Conservation (phyloP, 2,888 invertebrate genomes). For the Dione juno region DNA sequence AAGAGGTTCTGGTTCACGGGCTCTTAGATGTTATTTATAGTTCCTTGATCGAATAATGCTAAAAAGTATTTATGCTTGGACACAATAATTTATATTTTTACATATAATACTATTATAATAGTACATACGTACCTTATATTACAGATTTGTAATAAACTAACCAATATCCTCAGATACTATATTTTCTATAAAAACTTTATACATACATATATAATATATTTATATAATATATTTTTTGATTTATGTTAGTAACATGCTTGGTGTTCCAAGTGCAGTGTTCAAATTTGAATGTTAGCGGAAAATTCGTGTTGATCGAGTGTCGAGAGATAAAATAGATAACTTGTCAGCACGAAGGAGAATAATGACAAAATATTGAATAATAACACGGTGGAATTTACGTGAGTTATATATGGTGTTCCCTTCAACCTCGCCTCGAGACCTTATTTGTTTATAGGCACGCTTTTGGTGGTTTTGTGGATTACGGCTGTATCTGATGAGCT, state of each 20-base stretch:
- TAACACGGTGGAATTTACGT: slow-evolving; percentile 20
- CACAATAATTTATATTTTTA: too few species aligned
- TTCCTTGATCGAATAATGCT: too few species aligned
- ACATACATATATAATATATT: background rate
- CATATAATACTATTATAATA: too few species aligned
- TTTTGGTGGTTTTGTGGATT: slow-evolving; percentile 13
- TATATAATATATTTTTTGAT: background rate
- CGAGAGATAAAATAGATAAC: slow-evolving; percentile 20
- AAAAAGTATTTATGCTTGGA: too few species aligned
- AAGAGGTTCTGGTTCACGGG: too few species aligned
- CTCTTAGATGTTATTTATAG: too few species aligned
- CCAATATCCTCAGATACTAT: background rate
- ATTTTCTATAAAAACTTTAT: too few species aligned
- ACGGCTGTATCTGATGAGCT: background rate
- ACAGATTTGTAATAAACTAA: background rate
- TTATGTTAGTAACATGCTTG: too few species aligned
- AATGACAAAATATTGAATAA: slow-evolving; percentile 31
- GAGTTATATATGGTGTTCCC: slow-evolving; percentile 6
- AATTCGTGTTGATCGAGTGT: slow-evolving; percentile 68
- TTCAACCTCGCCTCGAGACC: background rate
- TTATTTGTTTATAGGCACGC: slow-evolving; percentile 14
- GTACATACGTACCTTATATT: too few species aligned
- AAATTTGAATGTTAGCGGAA: slow-evolving; percentile 57
- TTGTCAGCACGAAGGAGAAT: slow-evolving; percentile 19
- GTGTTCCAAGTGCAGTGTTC: slow-evolving; percentile 1